phyloP scores from a whole-genome alignment of 2,888 invertebrate genomes.

The Tetheella fluctuosa region DNA sequence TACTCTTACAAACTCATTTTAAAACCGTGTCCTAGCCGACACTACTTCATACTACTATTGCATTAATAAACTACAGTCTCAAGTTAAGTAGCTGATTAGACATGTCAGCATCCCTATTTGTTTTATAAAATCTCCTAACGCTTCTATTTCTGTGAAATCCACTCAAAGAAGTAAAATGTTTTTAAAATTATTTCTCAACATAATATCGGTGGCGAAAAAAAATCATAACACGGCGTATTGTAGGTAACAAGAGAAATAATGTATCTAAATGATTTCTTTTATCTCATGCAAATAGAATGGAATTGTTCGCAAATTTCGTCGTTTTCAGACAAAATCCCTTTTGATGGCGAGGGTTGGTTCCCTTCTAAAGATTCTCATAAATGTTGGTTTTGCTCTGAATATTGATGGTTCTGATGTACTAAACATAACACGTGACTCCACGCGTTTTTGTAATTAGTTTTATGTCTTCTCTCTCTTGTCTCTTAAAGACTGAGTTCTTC shows the following conservation, averaged over 20 bases:
- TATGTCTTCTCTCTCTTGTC: not conserved
- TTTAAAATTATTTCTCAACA: constrained; percentile 23
- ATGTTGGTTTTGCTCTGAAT: constrained; percentile 37
- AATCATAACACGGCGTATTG: constrained; percentile 31
- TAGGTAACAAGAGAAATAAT: constrained; percentile 31
- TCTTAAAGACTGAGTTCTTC: no score
- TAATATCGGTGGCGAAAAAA: constrained; percentile 30
- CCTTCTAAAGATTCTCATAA: constrained; percentile 34
- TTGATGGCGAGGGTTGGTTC: constrained; percentile 46
- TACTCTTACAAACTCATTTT: no score
- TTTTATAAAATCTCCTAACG: not conserved
- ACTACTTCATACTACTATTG: no score
- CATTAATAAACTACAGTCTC: no score
- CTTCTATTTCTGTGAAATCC: not conserved
- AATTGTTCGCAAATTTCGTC: constrained; percentile 40
- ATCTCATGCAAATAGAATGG: constrained; percentile 34
- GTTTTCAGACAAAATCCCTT: constrained; percentile 39
- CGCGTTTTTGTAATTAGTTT: not conserved
- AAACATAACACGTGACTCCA: constrained; percentile 24
- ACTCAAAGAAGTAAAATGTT: constrained; percentile 18
- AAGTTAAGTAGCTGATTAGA: no score
- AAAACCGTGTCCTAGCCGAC: no score
- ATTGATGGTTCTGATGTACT: constrained; percentile 29
- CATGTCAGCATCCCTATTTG: no score
- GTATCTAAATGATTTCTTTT: constrained; percentile 45